Percentiles rank a stretch among this genome's conserved stretches.
Evolutionary conservation across 1,140 invertebrate genomes (phyloP).

Genomic region (Galleria mellonella): DNA sequence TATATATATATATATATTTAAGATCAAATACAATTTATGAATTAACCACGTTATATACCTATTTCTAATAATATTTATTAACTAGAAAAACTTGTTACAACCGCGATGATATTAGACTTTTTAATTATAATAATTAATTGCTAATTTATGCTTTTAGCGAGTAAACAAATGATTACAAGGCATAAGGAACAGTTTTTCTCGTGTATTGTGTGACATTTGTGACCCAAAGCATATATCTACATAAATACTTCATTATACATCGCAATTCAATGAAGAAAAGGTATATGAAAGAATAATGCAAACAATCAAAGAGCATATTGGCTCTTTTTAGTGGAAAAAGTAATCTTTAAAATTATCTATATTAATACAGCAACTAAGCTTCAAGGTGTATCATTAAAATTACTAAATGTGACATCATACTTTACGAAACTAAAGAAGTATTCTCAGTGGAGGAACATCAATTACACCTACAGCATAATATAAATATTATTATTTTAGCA

Average conservation of each 20-base stretch:
- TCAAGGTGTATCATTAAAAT: too few species aligned
- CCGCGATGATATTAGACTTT: slow-evolving; percentile 7
- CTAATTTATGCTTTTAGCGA: slow-evolving; percentile 41
- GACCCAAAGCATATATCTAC: background rate
- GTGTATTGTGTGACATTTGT: background rate
- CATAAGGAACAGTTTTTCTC: slow-evolving; percentile 26
- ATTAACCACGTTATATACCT: background rate
- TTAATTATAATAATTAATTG: slow-evolving; percentile 37
- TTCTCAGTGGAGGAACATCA: too few species aligned
- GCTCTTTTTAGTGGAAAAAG: background rate
- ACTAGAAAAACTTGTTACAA: background rate
- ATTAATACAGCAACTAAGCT: too few species aligned
- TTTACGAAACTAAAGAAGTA: too few species aligned
- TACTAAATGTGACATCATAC: too few species aligned
- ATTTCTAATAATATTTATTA: background rate
- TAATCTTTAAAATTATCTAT: too few species aligned
- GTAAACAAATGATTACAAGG: slow-evolving; percentile 23
- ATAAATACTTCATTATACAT: background rate
- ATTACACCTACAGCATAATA: too few species aligned
- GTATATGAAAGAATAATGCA: too few species aligned
- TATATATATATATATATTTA: background rate
- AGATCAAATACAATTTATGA: background rate
- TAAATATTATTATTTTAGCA: too few species aligned
- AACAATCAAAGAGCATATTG: background rate
- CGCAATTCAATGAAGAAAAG: too few species aligned